phyloP scores from a whole-genome alignment of 2,797 vertebrate species.

The Pachyuromys duprasi region DNA sequence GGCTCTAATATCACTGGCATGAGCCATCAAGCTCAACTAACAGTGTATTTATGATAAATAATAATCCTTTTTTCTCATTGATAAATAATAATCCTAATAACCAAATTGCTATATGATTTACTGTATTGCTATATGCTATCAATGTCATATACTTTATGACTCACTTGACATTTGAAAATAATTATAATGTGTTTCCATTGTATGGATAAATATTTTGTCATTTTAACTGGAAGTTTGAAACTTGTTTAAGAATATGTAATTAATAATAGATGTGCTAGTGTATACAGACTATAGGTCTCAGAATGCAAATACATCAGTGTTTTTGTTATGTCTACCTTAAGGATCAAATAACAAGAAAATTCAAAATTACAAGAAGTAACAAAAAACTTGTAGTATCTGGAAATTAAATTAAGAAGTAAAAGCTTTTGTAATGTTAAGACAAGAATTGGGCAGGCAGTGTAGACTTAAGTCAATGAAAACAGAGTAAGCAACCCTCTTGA shows the following conservation, averaged over 20 bases:
- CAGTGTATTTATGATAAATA: constrained; percentile 5
- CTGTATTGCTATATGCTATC: neutral
- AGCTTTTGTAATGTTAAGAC: neutral
- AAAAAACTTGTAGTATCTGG: neutral
- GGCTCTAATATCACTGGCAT: neutral
- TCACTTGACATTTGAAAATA: neutral
- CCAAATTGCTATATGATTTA: neutral
- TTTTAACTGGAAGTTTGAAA: neutral
- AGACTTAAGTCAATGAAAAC: neutral
- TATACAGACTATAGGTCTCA: neutral
- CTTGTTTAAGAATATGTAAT: neutral
- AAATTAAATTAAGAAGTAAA: neutral
- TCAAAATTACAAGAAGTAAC: neutral
- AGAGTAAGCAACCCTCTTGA: neutral
- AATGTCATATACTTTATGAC: neutral
- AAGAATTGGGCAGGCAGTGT: neutral
- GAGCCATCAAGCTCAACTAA: neutral
- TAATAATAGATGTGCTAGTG: neutral
- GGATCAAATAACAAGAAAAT: neutral
- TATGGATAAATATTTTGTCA: neutral
- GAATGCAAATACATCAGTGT: neutral
- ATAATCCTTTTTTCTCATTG: neutral
- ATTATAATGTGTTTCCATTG: neutral
- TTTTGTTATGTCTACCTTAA: neutral
- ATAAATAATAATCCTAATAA: constrained; percentile 31